Conservation (phyloP, 2,113 vertebrate species). For the Ctenodactylus gundi region DNA sequence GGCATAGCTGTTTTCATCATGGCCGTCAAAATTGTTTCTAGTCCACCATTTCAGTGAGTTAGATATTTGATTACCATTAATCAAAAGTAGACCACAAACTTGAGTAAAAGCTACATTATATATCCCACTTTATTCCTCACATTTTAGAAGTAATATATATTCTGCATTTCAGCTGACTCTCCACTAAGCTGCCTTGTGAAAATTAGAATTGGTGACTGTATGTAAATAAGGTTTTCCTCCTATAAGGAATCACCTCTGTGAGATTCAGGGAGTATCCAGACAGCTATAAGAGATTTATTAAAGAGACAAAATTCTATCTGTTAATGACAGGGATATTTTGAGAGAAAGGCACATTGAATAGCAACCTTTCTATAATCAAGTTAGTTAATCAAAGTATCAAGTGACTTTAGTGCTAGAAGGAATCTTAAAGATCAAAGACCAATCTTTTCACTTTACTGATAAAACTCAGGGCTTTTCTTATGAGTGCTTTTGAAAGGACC, state of each 20-base stretch:
- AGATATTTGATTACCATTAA: constrained; percentile 45
- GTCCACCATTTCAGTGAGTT: background rate
- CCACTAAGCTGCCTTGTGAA: background rate
- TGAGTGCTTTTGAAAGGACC: background rate
- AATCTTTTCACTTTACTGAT: background rate
- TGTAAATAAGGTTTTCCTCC: constrained; percentile 43
- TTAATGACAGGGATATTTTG: constrained; percentile 33
- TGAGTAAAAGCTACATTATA: background rate
- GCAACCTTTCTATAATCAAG: constrained; percentile 26
- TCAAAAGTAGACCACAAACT: constrained; percentile 12
- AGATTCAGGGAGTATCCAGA: constrained; percentile 2
- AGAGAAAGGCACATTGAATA: constrained; percentile 1
- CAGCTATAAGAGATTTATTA: constrained; percentile 34
- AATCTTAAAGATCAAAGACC: constrained; percentile 6
- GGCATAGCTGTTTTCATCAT: too few species aligned
- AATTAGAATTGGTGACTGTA: background rate
- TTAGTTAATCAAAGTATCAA: constrained; percentile 18
- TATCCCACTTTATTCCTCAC: background rate
- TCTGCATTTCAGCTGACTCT: constrained; percentile 36
- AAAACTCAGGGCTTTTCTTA: constrained; percentile 5
- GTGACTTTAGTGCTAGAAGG: background rate
- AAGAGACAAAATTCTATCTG: background rate
- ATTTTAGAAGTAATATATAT: constrained; percentile 28
- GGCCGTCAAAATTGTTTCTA: background rate
- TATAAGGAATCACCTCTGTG: background rate